Percentiles rank a stretch among this genome's conserved stretches.
Evolutionary conservation across 2,888 invertebrate genomes (phyloP).

Genomic region (Ariolimax columbianus): DNA sequence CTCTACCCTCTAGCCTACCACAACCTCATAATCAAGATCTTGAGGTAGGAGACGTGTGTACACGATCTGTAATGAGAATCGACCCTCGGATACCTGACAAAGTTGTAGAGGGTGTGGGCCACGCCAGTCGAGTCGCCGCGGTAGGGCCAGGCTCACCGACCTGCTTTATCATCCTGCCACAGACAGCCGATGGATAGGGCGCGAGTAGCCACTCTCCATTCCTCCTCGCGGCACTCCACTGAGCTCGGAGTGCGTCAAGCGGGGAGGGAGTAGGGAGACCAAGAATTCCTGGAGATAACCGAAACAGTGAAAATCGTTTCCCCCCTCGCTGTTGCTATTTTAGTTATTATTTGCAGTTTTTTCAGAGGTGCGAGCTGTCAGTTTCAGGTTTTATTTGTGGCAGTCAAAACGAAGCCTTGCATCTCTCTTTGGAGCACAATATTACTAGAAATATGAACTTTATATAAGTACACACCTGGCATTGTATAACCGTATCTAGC

Average conservation of each 20-base stretch:
- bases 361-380: neutral
- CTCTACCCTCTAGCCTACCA: neutral
- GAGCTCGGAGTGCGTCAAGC: neutral
- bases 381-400: neutral
- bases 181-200: neutral
- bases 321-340: neutral
- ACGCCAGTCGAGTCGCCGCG: neutral
- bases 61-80: neutral
- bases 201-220: neutral
- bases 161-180: neutral
- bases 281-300: neutral
- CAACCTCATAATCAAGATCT: no score
- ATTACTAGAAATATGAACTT: no score
- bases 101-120: neutral
- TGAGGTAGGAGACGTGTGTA: neutral
- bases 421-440: neutral
- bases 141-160: neutral
- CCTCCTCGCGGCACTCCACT: slow-evolving; percentile 1
- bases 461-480: no score
- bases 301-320: neutral
- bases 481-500: no score
- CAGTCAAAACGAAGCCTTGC: neutral
- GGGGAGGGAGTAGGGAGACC: neutral
- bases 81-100: neutral
- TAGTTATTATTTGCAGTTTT: neutral